Evolutionary conservation across 2,797 vertebrate species (phyloP).

Genomic region (Pelobates cultripes): DNA sequence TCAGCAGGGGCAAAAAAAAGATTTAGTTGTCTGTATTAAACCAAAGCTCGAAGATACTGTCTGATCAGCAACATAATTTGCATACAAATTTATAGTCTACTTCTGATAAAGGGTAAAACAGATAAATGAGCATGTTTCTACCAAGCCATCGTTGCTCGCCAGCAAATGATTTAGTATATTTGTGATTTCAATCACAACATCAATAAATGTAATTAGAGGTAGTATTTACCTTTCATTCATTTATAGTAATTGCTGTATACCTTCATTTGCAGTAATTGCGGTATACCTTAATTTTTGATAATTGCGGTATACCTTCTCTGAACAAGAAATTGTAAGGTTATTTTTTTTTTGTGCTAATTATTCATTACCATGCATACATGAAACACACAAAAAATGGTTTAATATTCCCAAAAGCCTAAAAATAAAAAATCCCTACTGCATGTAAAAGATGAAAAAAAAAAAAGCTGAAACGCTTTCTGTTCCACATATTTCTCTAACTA

Average conservation of each 20-base stretch:
- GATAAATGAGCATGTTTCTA: slow-evolving; percentile 51
- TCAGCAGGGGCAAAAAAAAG: slow-evolving; percentile 55
- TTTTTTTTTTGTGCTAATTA: slow-evolving; percentile 32
- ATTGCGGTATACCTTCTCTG: slow-evolving; percentile 26
- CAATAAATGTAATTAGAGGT: slow-evolving; percentile 52
- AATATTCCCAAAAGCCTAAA: not conserved
- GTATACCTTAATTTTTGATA: slow-evolving; percentile 43
- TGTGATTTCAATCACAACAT: slow-evolving; percentile 45
- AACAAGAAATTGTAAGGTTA: not conserved
- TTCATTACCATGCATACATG: slow-evolving; percentile 38
- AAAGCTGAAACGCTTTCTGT: too few relatives aligned
- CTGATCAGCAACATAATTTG: slow-evolving; percentile 59
- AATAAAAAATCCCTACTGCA: not conserved
- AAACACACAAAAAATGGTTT: slow-evolving; percentile 7
- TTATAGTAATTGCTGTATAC: slow-evolving; percentile 4
- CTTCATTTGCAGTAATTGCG: slow-evolving; percentile 20
- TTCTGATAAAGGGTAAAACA: slow-evolving; percentile 59
- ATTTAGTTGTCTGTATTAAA: slow-evolving; percentile 58
- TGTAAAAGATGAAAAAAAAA: not conserved
- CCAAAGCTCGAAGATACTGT: slow-evolving; percentile 49
- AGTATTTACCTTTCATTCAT: slow-evolving; percentile 42
- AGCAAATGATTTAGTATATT: slow-evolving; percentile 57
- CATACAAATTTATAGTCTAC: slow-evolving; percentile 56
- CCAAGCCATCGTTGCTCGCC: slow-evolving; percentile 33
- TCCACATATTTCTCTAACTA: too few relatives aligned